Evolutionary conservation across 2,888 invertebrate species (phyloP), one percentile per base, ranked within the genome.

Genomic region (Chymomyza fuscimana): DNA sequence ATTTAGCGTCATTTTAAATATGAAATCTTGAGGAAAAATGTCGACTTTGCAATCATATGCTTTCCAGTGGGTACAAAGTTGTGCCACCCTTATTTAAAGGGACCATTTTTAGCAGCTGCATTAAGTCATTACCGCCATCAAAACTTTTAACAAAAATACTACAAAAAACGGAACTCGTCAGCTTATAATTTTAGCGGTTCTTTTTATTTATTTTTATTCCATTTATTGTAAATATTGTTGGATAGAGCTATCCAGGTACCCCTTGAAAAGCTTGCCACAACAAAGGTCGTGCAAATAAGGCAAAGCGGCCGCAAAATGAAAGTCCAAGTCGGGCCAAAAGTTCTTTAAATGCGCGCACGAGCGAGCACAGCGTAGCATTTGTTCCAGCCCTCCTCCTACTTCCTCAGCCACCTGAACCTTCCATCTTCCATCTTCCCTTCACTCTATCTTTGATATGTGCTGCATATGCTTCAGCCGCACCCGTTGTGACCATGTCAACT

Each of bases 261-360:
- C 40, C 12, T 10, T 46, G 69, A 86, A 85, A 82, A 71, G 78
- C 70, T 81, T 63, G 73, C 82, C 87, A 85, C 82, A 83, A 83
- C 87, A 87, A 83, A 85, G 83, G 72, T 71, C 60, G 58, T 58
- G 58, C 61, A 50, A 67, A 62, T 52, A 65, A 51, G 69, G 46
- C 68, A 60, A 73, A 67, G 72, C 70, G 77, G 79, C 76, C 73
- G 72, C 86, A 74, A 77, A 75, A 63, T 62, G 46, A 74, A 76
- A 83, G 73, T 77, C 67, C 77, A 79, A 82, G 73, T 77, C 83
- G 77, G 71, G 74, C 74, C 79, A 83, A 83, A 80, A 80, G 84
- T 83, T 82, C 70, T 72, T 70, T 69, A 63, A 72, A 83, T 81
- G 75, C 81, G 84, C 83, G 83, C 87, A 86, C 82, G 87, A 83